Evolutionary conservation across 2,797 vertebrate genomes (phyloP).

Genomic region (Ctenosaura bakeri): DNA sequence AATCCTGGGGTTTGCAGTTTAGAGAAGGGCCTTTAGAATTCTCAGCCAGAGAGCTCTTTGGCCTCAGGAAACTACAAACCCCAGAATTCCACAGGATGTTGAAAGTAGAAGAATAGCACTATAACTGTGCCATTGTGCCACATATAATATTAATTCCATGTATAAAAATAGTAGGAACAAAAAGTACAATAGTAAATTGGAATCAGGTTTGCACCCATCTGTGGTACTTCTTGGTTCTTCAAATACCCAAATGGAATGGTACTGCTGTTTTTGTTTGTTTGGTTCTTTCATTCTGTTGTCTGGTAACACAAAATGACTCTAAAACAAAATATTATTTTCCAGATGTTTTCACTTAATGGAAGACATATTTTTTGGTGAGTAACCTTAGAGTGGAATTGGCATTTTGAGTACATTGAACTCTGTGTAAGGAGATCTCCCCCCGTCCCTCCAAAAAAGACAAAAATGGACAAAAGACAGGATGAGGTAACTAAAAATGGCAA

Average conservation of each 20-base stretch:
- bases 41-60: too few relatives aligned
- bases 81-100: too few relatives aligned
- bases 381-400: conserved; percentile 8
- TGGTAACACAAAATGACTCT: conserved; percentile 16
- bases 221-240: background rate
- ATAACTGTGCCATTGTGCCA: too few relatives aligned
- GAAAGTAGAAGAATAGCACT: too few relatives aligned
- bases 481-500: conserved; percentile 21
- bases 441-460: background rate
- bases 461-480: background rate
- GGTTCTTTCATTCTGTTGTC: conserved; percentile 20
- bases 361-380: conserved; percentile 10
- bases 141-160: background rate
- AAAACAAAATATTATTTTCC: conserved; percentile 13
- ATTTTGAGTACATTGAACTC: background rate
- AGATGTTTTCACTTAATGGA: conserved; percentile 21
- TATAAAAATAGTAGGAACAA: background rate
- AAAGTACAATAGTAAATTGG: background rate
- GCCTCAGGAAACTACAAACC: too few relatives aligned
- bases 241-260: background rate
- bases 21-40: too few relatives aligned
- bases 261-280: conserved; percentile 29
- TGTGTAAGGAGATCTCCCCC: background rate
- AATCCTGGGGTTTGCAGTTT: too few relatives aligned
- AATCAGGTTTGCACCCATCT: background rate